Evolutionary conservation across 2,888 invertebrate species (phyloP).

Genomic region (Bhutanitis thaidina): DNA sequence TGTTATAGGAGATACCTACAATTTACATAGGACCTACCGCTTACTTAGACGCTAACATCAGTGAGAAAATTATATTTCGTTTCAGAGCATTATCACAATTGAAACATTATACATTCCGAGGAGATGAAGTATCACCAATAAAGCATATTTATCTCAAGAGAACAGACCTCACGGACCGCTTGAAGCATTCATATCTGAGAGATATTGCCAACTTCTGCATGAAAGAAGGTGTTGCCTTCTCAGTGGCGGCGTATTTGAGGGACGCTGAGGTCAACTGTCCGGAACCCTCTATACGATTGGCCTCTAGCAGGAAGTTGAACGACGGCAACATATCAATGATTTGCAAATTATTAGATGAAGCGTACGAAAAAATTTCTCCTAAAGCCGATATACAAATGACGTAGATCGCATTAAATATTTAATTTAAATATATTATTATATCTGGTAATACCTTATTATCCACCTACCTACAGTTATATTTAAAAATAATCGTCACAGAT

Average conservation of each 20-base stretch:
- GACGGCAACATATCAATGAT: conserved; percentile 79
- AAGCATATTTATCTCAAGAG: conserved; percentile 85
- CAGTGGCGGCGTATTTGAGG: conserved; percentile 84
- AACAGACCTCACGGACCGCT: conserved; percentile 56
- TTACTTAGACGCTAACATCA: too few species aligned
- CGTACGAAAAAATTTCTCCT: conserved; percentile 59
- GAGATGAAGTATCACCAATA: conserved; percentile 84
- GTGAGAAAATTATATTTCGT: too few species aligned
- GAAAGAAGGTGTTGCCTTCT: conserved; percentile 83
- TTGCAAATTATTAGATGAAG: conserved; percentile 57
- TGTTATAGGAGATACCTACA: too few species aligned
- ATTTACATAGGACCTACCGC: too few species aligned
- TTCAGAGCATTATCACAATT: conserved; percentile 63
- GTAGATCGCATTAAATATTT: too few species aligned
- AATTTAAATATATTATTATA: too few species aligned
- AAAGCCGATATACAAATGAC: conserved; percentile 41
- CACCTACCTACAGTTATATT: too few species aligned
- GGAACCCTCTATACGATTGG: conserved; percentile 86
- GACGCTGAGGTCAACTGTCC: conserved; percentile 82
- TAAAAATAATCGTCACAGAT: too few species aligned
- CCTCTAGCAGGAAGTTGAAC: conserved; percentile 83
- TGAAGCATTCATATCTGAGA: conserved; percentile 78
- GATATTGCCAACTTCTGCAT: conserved; percentile 83
- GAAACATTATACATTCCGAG: conserved; percentile 72
- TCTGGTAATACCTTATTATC: too few species aligned